Base-by-base conservation (phyloP, 2,888 invertebrate species). In the Ellobium chinense region DNA sequence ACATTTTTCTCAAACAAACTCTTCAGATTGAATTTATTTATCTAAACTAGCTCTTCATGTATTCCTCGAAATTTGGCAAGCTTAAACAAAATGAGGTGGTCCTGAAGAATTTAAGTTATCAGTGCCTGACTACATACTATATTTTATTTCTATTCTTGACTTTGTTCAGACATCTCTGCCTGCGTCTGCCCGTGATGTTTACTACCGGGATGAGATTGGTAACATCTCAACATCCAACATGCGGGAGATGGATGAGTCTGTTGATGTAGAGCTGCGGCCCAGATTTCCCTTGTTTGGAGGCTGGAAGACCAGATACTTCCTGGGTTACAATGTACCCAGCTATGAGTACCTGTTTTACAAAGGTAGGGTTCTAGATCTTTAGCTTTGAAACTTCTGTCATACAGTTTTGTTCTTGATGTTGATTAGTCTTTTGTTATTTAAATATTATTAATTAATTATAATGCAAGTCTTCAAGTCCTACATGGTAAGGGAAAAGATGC, bases 211-310 rank as follows among this genome's bases (percentile, higher is more conserved):
- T 93, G 98, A 98, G 86, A 99, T 99, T 92, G 99, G 94, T 58
- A 99, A 99, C 93, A 99, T 99, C 90, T 99, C 99, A 0, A 99
- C 99, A 14, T 98, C 98, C 0, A 96, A 97, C 92, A 96, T 99
- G 94, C 95, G 96, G 85, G 94, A 96, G 34, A 95, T 96, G 87
- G 97, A 97, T 86, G 98, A 99, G 91, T 96, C 97, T 58, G 98
- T 99, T 9, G 99, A 99, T 91, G 94, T 99, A 3, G 99, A 99
- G 90, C 94, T 99, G n/a, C 95, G 98, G 72, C 99, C 99, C 7
- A 95, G 99, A 88, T 99, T 99, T 93, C 99, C 99, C 2, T 94
- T 99, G 4, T 99, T 99, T 93, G 99, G 99, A 78, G 99, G 99
- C 21, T 99, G 99, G 99, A 97, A 97, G 93, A 99, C 98, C 12